These are phyloP conservation scores for Danaus plexippus DNA, from an alignment of 1,140 invertebrate species.

Conservation along the genomic window DNA sequence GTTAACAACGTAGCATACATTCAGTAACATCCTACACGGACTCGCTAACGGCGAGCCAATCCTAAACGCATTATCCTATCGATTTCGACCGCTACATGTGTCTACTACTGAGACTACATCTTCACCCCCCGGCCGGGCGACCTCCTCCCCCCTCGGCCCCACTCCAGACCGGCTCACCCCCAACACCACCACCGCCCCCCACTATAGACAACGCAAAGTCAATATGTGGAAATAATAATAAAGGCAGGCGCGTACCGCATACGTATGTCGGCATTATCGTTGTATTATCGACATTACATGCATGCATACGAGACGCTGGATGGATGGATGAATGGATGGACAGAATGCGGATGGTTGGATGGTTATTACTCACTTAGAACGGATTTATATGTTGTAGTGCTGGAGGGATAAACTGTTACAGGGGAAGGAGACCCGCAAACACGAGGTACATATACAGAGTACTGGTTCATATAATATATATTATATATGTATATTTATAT, in stretches of 20 bases:
- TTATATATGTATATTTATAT: no score
- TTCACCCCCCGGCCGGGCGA: slow-evolving; percentile 19
- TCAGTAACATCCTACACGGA: background rate
- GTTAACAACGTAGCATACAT: background rate
- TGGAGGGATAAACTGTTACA: no score
- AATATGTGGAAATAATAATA: slow-evolving; percentile 69
- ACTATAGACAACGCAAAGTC: slow-evolving; percentile 54
- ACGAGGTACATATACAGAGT: no score
- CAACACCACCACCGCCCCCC: background rate
- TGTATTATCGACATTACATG: slow-evolving; percentile 38
- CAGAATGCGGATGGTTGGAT: background rate
- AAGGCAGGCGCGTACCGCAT: slow-evolving; percentile 49
- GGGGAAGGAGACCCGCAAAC: no score
- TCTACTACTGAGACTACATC: slow-evolving; percentile 49
- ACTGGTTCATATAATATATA: no score
- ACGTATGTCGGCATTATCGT: slow-evolving; percentile 53
- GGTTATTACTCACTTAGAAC: slow-evolving; percentile 43
- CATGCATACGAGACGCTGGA: no score
- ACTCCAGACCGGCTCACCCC: background rate
- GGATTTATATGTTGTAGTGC: slow-evolving; percentile 19
- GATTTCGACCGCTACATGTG: slow-evolving; percentile 57
- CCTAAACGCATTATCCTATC: slow-evolving; percentile 60
- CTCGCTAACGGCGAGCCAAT: slow-evolving; percentile 40
- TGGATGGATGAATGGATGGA: no score
- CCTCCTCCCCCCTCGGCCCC: slow-evolving; percentile 6